Conservation (phyloP, 1,140 invertebrate genomes). For the Drosophila paulistorum region DNA sequence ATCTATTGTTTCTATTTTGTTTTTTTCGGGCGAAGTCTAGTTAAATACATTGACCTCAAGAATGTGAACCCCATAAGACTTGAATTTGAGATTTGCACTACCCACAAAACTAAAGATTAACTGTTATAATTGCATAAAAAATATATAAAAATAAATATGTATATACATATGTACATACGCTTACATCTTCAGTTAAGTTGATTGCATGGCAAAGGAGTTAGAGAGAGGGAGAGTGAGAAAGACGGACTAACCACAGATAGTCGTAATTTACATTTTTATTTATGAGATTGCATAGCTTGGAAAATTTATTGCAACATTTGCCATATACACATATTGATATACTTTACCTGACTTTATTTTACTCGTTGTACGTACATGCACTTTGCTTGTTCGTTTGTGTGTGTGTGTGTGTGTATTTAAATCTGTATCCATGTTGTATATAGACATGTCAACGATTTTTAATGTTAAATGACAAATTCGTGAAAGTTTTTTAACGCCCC, state of each 20-base stretch:
- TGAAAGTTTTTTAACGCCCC: slow-evolving; percentile 50
- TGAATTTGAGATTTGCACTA: slow-evolving; percentile 36
- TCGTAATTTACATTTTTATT: slow-evolving; percentile 44
- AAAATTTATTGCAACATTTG: slow-evolving; percentile 28
- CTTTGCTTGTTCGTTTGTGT: background rate
- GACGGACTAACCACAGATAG: slow-evolving; percentile 23
- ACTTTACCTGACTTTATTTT: background rate
- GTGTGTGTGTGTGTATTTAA: background rate
- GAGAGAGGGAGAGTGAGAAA: too few relatives aligned
- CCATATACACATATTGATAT: background rate
- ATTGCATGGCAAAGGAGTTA: background rate
- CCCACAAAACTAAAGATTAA: background rate
- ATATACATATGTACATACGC: background rate
- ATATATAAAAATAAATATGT: background rate
- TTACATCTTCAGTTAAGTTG: slow-evolving; percentile 14
- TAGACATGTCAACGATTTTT: slow-evolving; percentile 7
- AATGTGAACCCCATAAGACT: slow-evolving; percentile 30
- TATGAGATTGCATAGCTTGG: slow-evolving; percentile 29
- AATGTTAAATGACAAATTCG: slow-evolving; percentile 47
- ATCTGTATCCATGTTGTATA: background rate
- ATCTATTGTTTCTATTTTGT: background rate
- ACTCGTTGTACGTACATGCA: too few relatives aligned
- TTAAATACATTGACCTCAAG: slow-evolving; percentile 59
- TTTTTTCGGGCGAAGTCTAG: slow-evolving; percentile 29
- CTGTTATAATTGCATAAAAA: slow-evolving; percentile 32